Conservation (phyloP, 2,797 vertebrate genomes). For the Scyliorhinus canicula region DNA sequence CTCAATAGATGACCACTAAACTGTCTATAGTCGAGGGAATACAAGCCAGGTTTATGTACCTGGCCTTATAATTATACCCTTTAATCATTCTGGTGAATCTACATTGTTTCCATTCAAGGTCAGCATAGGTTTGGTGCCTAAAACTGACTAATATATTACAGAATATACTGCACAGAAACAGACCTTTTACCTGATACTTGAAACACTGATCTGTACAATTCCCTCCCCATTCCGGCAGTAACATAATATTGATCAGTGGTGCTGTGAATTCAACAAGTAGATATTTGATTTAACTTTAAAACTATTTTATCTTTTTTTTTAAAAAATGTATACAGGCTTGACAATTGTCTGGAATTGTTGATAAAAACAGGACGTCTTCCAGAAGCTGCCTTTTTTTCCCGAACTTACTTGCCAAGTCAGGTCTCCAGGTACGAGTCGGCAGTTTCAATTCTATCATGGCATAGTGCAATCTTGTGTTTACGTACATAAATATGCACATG, state of each 20-base stretch:
- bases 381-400: constrained; percentile 91
- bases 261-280: background rate
- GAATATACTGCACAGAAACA: background rate
- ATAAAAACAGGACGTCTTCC: constrained; percentile 90
- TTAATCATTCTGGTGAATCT: background rate
- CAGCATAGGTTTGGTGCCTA: background rate
- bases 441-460: background rate
- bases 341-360: constrained; percentile 89
- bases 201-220: background rate
- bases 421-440: constrained; percentile 73
- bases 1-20: background rate
- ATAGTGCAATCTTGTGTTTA: background rate
- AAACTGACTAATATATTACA: background rate
- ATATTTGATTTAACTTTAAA: background rate
- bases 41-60: background rate
- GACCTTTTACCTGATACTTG: background rate
- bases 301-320: background rate
- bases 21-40: background rate
- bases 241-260: background rate
- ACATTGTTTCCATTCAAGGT: background rate
- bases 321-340: constrained; percentile 62
- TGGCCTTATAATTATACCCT: background rate
- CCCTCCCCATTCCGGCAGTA: background rate
- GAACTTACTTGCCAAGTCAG: constrained; percentile 92
- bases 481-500: background rate